Evolutionary conservation across 1,140 invertebrate genomes (phyloP), one percentile per base, ranked within the genome.

Genomic region (Trichogramma pretiosum): DNA sequence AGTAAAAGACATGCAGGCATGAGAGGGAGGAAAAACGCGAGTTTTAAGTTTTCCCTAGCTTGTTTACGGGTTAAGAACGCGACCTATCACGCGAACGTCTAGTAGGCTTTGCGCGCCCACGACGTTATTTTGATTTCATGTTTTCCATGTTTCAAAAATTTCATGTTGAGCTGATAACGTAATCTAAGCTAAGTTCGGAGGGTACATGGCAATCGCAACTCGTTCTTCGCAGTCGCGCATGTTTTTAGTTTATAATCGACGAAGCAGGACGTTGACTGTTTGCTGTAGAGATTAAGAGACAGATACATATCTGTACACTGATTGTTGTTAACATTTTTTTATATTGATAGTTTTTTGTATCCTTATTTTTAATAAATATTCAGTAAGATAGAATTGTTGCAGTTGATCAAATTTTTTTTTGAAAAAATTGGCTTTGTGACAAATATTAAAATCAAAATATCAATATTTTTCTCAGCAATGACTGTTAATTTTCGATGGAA

Each of bases 261-360:
- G 65, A 64, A 60, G 59, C 59, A 61, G 63, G 63, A 65, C 54
- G 66, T 54, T 56, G 65, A 65, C 64, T 62, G 66, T 64, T 59
- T 59, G 62, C 69, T 72, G 69, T 72, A 64, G 69, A 63, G 63
- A 72, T 72, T 67, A 70, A 64, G 69, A 63, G 63, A 72, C 70
- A 71, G 68, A 70, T 55, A 69, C 56, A 70, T 55, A 67, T 64
- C 57, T 70, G 63, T n/a, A n/a, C n/a, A n/a, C n/a, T n/a, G n/a
- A n/a, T n/a, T n/a, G n/a, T n/a, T n/a, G n/a, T 58, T 70, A 59
- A 71, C 61, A 69, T 56, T 53, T 63, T 64, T 54, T 57, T 34
- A 50, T 58, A 59, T 41, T 53, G 53, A 55, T 55, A 24, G 50
- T 49, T 43, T 46, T 56, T 50, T 56, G 48, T 28, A 56, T 7